Conservation (phyloP, 2,888 invertebrate genomes). For the Phymatocera aterrima region DNA sequence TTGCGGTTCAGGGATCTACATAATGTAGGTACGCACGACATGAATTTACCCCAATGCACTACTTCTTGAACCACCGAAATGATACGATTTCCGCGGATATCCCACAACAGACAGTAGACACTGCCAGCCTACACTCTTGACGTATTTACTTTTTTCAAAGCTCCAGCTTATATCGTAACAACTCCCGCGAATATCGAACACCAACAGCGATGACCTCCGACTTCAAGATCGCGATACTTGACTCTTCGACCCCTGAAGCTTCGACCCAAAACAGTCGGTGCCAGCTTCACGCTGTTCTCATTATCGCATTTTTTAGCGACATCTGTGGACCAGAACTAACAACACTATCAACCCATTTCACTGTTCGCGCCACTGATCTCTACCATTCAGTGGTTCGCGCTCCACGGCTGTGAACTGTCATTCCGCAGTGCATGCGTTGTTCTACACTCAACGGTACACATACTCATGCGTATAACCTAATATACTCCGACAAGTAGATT, state of each 20-base stretch:
- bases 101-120: not conserved
- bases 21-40: not conserved
- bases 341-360: too few species aligned
- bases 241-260: too few species aligned
- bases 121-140: not conserved
- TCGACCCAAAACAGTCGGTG: not conserved
- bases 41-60: not conserved
- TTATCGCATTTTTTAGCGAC: too few species aligned
- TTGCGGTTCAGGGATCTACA: not conserved
- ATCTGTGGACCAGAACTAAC: too few species aligned
- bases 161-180: not conserved
- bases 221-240: not conserved
- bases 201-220: not conserved
- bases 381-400: too few species aligned
- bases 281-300: not conserved
- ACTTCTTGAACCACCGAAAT: not conserved
- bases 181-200: constrained; percentile 2
- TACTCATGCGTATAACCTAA: too few species aligned
- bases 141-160: constrained; percentile 1
- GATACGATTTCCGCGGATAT: not conserved
- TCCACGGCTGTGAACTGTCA: too few species aligned
- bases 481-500: too few species aligned
- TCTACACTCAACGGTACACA: too few species aligned
- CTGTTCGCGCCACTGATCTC: too few species aligned
- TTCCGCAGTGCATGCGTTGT: too few species aligned